phyloP scores from a whole-genome alignment of 2,113 vertebrate species.

The Rhea pennata region DNA sequence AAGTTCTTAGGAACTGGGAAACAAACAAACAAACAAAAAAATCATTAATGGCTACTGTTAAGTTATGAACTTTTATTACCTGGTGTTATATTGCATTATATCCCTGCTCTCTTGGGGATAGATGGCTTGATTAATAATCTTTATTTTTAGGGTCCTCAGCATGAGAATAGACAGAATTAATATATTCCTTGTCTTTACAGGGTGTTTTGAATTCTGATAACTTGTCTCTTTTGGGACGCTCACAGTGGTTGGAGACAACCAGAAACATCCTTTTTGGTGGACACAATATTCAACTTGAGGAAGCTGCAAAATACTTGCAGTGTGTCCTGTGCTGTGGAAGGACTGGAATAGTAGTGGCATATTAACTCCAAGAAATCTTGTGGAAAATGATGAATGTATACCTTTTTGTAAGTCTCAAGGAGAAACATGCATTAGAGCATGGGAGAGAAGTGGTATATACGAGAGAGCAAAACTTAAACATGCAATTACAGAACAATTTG shows the following conservation, averaged over 20 bases:
- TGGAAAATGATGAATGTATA: background rate
- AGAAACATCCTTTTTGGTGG: background rate
- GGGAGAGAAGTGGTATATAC: background rate
- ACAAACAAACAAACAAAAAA: background rate
- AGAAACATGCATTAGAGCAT: accelerated
- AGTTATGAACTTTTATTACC: background rate
- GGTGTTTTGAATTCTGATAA: conserved; percentile 13
- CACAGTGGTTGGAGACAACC: background rate
- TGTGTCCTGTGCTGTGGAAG: background rate
- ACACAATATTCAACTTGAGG: conserved; percentile 1
- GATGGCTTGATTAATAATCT: conserved; percentile 6
- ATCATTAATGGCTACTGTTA: background rate
- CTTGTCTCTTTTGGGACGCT: background rate
- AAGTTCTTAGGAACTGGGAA: conserved; percentile 16
- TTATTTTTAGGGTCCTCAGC: conserved; percentile 16
- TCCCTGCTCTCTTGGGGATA: background rate
- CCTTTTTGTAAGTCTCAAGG: background rate
- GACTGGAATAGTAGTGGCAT: background rate
- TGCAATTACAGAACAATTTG: background rate
- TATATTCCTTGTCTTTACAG: background rate
- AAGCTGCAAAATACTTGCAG: background rate
- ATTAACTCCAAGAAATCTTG: background rate
- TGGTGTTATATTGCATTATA: background rate
- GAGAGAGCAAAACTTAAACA: background rate
- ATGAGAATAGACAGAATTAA: background rate